phyloP scores from a whole-genome alignment of 2,797 vertebrate genomes.

The Characodon lateralis region DNA sequence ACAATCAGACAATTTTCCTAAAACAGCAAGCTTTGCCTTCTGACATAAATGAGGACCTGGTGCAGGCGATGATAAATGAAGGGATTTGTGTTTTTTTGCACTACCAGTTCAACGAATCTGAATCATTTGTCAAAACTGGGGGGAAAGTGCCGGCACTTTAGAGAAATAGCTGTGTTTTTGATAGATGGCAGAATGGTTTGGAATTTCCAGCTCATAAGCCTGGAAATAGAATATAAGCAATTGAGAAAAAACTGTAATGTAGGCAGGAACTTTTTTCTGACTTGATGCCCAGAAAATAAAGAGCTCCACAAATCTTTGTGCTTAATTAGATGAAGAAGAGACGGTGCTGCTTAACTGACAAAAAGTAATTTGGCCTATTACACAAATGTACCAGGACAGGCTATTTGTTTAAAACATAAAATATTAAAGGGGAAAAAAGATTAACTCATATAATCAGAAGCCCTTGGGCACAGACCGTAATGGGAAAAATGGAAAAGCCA shows the following conservation, averaged over 20 bases:
- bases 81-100: not conserved
- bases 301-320: not conserved
- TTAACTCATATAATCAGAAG: not conserved
- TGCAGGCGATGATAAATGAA: conserved; percentile 6
- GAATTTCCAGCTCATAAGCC: not conserved
- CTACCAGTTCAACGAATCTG: conserved; percentile 2
- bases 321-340: not conserved
- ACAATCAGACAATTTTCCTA: not conserved
- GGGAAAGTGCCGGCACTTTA: not conserved
- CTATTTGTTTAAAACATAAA: not conserved
- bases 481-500: not conserved
- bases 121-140: conserved; percentile 1
- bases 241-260: not conserved
- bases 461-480: not conserved
- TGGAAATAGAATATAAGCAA: not conserved
- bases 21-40: not conserved
- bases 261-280: not conserved
- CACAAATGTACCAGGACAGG: not conserved
- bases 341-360: not conserved
- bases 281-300: not conserved
- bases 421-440: not conserved
- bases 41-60: not conserved
- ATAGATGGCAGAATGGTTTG: not conserved
- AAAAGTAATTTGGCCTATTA: not conserved
- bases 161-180: not conserved